These are phyloP conservation scores for Tetramorium simillimum DNA, from an alignment of 1,140 invertebrate species.

Conservation along the genomic window DNA sequence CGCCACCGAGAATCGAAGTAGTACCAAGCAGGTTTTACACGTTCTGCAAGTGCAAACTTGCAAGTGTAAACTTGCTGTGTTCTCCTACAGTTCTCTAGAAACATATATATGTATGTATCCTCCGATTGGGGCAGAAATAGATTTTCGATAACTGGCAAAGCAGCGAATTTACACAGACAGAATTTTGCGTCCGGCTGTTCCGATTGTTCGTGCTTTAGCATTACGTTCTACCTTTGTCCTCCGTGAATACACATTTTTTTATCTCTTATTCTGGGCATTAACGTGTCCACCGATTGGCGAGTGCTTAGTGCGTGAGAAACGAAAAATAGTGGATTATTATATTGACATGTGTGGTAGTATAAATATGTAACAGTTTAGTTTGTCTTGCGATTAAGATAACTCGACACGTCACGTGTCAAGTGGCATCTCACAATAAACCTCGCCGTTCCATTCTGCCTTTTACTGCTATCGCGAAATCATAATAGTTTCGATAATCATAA, in stretches of 20 bases:
- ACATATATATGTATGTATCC: not conserved
- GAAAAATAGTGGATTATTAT: not conserved
- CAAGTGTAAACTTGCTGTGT: not conserved
- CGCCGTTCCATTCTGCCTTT: no score
- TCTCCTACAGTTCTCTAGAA: not conserved
- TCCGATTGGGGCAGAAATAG: constrained; percentile 7
- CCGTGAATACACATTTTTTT: not conserved
- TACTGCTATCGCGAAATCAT: no score
- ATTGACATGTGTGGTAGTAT: not conserved
- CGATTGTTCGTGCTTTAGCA: not conserved
- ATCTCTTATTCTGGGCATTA: not conserved
- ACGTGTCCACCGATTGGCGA: not conserved
- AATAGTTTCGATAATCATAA: no score
- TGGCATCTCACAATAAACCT: no score
- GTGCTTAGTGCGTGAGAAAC: not conserved
- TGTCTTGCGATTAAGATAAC: not conserved
- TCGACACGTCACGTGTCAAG: no score
- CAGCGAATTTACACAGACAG: not conserved
- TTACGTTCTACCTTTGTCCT: not conserved
- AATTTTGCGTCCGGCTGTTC: not conserved
- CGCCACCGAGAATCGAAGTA: not conserved
- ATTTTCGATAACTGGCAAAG: constrained; percentile 18
- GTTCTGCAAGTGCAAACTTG: not conserved
- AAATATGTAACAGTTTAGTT: constrained; percentile 1
- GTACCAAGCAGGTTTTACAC: not conserved